Evolutionary conservation across 2,113 vertebrate genomes (phyloP).

Genomic region (Hemiprocne comata): DNA sequence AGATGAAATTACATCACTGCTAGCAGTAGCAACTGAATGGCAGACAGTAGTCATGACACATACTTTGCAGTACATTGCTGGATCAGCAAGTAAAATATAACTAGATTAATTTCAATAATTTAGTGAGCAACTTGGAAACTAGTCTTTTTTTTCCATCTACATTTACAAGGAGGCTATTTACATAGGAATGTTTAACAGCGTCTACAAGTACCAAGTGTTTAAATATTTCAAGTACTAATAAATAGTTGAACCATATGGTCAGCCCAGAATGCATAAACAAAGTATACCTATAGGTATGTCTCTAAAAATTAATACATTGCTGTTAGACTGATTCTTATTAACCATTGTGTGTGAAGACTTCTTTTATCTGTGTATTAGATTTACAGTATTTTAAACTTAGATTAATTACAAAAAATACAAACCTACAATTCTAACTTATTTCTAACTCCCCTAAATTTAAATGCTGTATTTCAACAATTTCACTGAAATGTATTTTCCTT

Average conservation of each 20-base stretch:
- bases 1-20: constrained; percentile 60
- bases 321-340: background rate
- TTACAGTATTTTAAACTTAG: background rate
- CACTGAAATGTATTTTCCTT: background rate
- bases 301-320: background rate
- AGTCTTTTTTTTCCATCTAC: background rate
- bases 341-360: background rate
- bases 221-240: constrained; percentile 7
- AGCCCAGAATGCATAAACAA: background rate
- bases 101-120: constrained; percentile 52
- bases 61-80: background rate
- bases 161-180: constrained; percentile 6
- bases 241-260: background rate
- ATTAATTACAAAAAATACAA: background rate
- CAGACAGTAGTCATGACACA: background rate
- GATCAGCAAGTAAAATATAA: constrained; percentile 45
- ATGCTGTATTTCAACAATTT: background rate
- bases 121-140: constrained; percentile 15
- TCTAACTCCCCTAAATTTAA: background rate
- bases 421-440: background rate
- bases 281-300: background rate
- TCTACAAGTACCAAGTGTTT: background rate
- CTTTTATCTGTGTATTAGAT: background rate
- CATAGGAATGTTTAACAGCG: background rate
- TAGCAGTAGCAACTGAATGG: background rate